phyloP scores from a whole-genome alignment of 2,888 invertebrate species.

The Gibbula magus region DNA sequence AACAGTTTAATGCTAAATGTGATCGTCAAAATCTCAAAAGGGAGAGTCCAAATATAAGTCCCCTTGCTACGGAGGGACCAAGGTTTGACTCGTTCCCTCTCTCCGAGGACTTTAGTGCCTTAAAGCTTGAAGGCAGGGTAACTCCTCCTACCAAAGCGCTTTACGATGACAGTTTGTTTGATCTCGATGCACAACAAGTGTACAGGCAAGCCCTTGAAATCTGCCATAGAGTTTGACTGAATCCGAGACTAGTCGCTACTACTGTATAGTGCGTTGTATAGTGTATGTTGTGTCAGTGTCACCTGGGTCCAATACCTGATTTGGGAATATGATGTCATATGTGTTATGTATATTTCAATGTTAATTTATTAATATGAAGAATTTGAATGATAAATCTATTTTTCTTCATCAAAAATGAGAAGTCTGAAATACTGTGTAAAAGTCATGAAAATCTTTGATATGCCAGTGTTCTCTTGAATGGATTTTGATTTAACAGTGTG shows the following conservation, averaged over 20 bases:
- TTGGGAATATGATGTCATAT: too few relatives aligned
- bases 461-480: too few relatives aligned
- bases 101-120: constrained; percentile 28
- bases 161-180: constrained; percentile 37
- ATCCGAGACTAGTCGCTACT: background rate
- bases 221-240: constrained; percentile 39
- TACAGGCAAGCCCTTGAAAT: constrained; percentile 53
- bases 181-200: constrained; percentile 50
- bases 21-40: constrained; percentile 4
- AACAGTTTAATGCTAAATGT: constrained; percentile 35
- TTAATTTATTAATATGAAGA: too few relatives aligned
- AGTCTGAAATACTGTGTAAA: too few relatives aligned
- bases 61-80: constrained; percentile 23
- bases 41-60: constrained; percentile 26
- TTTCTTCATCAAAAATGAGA: too few relatives aligned
- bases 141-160: constrained; percentile 6
- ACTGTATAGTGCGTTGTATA: too few relatives aligned
- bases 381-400: too few relatives aligned
- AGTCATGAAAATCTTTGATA: too few relatives aligned
- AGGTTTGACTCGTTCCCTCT: constrained; percentile 23
- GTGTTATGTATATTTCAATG: too few relatives aligned
- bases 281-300: too few relatives aligned
- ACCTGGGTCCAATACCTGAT: too few relatives aligned
- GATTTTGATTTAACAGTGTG: too few relatives aligned
- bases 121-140: constrained; percentile 30